A percentile compares a stretch with the other conserved stretches of the same genome.
These are phyloP conservation scores for Phrynosoma blainvillii DNA, from an alignment of 2,113 vertebrate genomes.

Conservation along the genomic window DNA sequence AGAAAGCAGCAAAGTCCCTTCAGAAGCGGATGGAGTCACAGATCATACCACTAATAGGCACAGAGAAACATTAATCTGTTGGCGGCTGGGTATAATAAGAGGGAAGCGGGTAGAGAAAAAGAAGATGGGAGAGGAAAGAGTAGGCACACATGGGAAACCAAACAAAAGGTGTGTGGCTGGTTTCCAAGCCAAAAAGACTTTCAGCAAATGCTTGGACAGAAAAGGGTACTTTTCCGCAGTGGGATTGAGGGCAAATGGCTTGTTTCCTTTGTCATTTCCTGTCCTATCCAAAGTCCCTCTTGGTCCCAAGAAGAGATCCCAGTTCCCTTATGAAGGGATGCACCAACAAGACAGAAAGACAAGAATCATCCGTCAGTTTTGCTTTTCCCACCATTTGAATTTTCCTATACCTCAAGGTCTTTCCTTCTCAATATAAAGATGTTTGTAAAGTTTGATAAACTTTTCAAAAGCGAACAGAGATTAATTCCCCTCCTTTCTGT, in stretches of 20 bases:
- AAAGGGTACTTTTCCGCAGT: constrained; percentile 43
- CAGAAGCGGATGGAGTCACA: accelerated
- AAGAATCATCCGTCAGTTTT: too few species aligned
- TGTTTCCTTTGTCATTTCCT: neutral
- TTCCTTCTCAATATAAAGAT: too few species aligned
- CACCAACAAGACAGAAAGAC: too few species aligned
- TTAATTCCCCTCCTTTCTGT: too few species aligned
- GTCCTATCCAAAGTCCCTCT: constrained; percentile 4
- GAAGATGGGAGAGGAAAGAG: neutral
- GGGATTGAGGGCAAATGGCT: constrained; percentile 41
- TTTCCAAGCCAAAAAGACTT: constrained; percentile 33
- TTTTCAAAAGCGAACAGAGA: too few species aligned
- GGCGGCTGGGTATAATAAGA: neutral
- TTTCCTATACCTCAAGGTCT: too few species aligned
- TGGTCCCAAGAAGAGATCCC: neutral
- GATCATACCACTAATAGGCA: neutral
- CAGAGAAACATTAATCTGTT: neutral
- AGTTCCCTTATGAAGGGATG: neutral
- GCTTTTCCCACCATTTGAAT: too few species aligned
- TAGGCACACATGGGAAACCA: neutral
- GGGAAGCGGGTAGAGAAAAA: neutral
- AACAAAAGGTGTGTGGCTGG: constrained; percentile 51
- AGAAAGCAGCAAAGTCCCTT: neutral
- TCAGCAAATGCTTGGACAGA: constrained; percentile 49
- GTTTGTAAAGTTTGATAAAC: too few species aligned